Base-by-base conservation (phyloP, 2,888 invertebrate species). In the Tholera decimalis region DNA sequence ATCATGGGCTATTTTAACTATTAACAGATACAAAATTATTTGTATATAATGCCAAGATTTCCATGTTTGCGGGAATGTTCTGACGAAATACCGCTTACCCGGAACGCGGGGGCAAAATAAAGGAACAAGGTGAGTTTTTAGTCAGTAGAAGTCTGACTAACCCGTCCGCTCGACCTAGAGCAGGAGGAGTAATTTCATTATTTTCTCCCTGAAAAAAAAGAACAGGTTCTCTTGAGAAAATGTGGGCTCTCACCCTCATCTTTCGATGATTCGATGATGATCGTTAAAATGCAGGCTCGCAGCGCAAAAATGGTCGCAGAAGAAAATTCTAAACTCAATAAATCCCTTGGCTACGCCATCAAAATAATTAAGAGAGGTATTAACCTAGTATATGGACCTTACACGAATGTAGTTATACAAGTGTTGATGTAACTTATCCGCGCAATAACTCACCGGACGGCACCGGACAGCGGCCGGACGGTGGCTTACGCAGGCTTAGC, bases 381-480 rank as follows among this genome's bases (percentile, higher is more conserved):
- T 59, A 59, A 20, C 41, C 1, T 58, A 44, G 51, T 62, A 58
- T 50, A 65, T 61, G 64, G 57, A 35, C 66, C 41, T 43, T 43
- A 62, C 64, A 61, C 54, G 62, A 71, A 30, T 56, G 53, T 74
- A 74, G 73, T 77, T 81, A 78, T 75, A 79, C 54, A 54, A 37
- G 50, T n/a, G 76, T 68, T 79, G 71, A 73, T 73, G 64, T 69
- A 62, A 77, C 62, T 74, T 79, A 80, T 81, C 77, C 76, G 53
- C 43, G 75, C 82, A 78, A 84, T 86, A 87, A 85, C 75, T 87
- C 82, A 82, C 63, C 65, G 74, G 66, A 63, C 74, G 63, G 57
- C 43, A 30, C 65, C 69, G 74, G 73, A 76, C 77, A 70, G 66
- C 62, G 60, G 70, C 78, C 67, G 79, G 73, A 77, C 78, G 49